These are phyloP conservation scores for Auanema sp. DNA, from an alignment of 2,888 invertebrate species.

Conservation along the genomic window DNA sequence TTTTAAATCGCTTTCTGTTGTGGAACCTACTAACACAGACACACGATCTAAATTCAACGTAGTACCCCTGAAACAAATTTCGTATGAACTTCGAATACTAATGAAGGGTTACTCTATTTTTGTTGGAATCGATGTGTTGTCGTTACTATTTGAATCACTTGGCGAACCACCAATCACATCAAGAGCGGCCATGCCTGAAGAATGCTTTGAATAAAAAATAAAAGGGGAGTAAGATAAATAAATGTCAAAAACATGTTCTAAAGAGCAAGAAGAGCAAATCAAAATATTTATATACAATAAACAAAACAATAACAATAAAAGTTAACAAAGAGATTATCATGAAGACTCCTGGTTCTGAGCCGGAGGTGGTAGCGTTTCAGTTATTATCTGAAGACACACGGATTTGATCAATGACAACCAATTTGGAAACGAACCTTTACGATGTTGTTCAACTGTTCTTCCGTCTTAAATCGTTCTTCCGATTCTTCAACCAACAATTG, in stretches of 20 bases:
- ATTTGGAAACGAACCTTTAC: conserved; percentile 6
- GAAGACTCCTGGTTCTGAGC: conserved; percentile 18
- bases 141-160: too few relatives aligned
- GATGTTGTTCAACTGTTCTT: conserved; percentile 31
- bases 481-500: conserved; percentile 48
- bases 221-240: not conserved
- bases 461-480: conserved; percentile 38
- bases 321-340: not conserved
- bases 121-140: too few relatives aligned
- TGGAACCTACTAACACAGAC: too few relatives aligned
- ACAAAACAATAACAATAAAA: conserved; percentile 8
- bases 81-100: too few relatives aligned
- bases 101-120: too few relatives aligned
- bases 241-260: conserved; percentile 3
- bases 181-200: not conserved
- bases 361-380: conserved; percentile 30
- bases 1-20: too few relatives aligned
- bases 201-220: not conserved
- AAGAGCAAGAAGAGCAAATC: conserved; percentile 2
- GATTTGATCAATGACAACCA: conserved; percentile 1
- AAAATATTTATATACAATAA: not conserved
- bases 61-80: too few relatives aligned
- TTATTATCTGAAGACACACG: conserved; percentile 4
- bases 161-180: too few relatives aligned
- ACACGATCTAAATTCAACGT: too few relatives aligned